phyloP scores from a whole-genome alignment of 2,113 vertebrate genomes.

The Megaptera novaeangliae region DNA sequence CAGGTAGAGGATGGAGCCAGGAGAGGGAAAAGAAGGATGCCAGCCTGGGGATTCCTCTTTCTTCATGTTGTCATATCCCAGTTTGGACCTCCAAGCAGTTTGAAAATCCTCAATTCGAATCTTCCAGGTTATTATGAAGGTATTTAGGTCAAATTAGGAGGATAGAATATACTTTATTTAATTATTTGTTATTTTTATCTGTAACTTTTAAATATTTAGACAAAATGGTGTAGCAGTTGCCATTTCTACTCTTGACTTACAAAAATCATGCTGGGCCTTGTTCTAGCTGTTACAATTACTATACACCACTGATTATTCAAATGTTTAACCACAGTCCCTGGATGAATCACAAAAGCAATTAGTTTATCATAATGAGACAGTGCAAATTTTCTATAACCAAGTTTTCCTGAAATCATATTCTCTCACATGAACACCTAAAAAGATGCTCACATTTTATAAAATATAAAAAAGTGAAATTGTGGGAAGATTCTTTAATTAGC shows the following conservation, averaged over 20 bases:
- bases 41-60: neutral
- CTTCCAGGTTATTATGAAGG: neutral
- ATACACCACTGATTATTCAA: neutral
- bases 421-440: neutral
- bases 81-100: neutral
- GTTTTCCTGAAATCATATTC: neutral
- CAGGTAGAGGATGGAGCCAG: neutral
- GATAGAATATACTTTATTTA: neutral
- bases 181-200: neutral
- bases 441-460: neutral
- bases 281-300: neutral
- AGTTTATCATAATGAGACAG: neutral
- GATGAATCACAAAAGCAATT: neutral
- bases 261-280: neutral
- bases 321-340: neutral
- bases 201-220: neutral
- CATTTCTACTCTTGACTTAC: neutral
- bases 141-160: neutral
- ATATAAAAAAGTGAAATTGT: neutral
- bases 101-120: constrained; percentile 10
- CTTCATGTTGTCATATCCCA: neutral
- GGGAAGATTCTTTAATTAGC: neutral
- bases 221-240: neutral
- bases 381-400: neutral
- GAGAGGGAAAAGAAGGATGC: neutral